These are phyloP conservation scores for Stenodema calcarata DNA, from an alignment of 2,888 invertebrate genomes.

Conservation along the genomic window DNA sequence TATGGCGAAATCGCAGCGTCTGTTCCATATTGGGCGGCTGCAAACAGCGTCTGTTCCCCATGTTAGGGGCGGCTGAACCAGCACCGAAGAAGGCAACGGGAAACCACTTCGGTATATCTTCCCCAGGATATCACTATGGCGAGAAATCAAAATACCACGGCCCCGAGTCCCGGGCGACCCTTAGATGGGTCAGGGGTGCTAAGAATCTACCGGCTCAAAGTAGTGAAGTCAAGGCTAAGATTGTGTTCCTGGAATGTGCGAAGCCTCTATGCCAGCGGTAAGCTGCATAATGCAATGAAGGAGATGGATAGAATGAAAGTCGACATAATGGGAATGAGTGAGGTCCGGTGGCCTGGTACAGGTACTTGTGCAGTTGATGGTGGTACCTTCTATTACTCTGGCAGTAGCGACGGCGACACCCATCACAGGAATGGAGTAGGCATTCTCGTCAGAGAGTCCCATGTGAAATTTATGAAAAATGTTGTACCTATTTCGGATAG, in stretches of 20 bases:
- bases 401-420: conserved; percentile 16
- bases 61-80: background rate
- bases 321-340: conserved; percentile 10
- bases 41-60: conserved; percentile 8
- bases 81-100: conserved; percentile 19
- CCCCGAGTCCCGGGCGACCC: conserved; percentile 8
- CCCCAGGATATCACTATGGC: conserved; percentile 24
- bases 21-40: conserved; percentile 19
- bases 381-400: conserved; percentile 21
- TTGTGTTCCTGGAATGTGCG: conserved; percentile 7
- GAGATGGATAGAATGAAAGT: conserved; percentile 7
- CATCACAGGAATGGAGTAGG: conserved; percentile 19
- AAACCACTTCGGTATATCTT: conserved; percentile 21
- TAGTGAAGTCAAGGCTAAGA: conserved; percentile 1
- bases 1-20: conserved; percentile 21
- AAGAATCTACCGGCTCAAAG: conserved; percentile 5
- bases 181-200: conserved; percentile 10
- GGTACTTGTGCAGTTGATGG: conserved; percentile 18
- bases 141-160: background rate
- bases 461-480: background rate
- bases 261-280: conserved; percentile 7
- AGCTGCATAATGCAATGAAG: conserved; percentile 1
- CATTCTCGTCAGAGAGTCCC: background rate
- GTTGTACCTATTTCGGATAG: conserved; percentile 1
- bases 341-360: conserved; percentile 17